Evolutionary conservation across 1,140 invertebrate genomes (phyloP), one percentile per base, ranked within the genome.

Genomic region (Globodera ellingtonae): DNA sequence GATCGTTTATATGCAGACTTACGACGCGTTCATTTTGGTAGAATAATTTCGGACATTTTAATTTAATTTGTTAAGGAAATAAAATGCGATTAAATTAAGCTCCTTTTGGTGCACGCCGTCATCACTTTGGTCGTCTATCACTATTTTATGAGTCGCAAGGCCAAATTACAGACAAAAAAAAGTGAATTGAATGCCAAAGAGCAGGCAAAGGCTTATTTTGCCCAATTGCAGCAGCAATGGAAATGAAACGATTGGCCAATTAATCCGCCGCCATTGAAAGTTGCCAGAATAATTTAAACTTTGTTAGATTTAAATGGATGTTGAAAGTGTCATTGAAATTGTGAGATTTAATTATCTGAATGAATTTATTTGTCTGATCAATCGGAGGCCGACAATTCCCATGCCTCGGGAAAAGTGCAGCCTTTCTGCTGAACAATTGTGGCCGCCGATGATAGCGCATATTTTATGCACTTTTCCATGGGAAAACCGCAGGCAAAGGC

Each of bases 371-470:
- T 35, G 35, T 35, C 35, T 35, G 35, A 35, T 35, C 35, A 35
- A 35, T 35, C 35, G 35, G 3, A 35, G 35, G 1, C 35, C 35
- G 35, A 3, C 2, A 2, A 35, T 35, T 35, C 79, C 52, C 80
- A 81, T 50, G n/a, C 46, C 56, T 52, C 21, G 7, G 79, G 80
- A 44, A 82, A 82, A 46, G 81, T 84, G 50, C 81, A 82, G 5
- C 81, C 81, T 15, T 56, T 44, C 47, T 82, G 46, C 62, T 83
- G 81, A 81, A 98, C 93, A 69, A 97, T 93, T 89, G 95, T 91
- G 1, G 92, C 91, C 0, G 95, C 95, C 15, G 94, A 93, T 92
- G 94, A 96, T 72, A 95, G 94, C 0, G 94, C 97, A 90, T 94
- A 96, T 84, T 93, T 92, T 47, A 98, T 92, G 88, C 94, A 96